Conservation (phyloP, 2,888 invertebrate genomes). For the Scotopteryx bipunctaria region DNA sequence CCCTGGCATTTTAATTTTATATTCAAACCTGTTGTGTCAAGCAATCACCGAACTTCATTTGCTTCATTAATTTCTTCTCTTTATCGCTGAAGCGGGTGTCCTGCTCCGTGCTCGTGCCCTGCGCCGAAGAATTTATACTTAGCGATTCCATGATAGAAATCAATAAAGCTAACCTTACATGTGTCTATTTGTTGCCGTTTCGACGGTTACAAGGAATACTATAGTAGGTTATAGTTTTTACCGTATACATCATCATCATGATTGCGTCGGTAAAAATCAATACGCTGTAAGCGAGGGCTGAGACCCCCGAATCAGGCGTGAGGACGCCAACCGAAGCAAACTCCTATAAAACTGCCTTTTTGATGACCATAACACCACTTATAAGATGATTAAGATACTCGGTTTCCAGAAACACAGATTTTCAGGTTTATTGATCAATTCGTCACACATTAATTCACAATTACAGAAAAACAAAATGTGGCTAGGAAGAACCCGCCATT, state of each 20-base stretch:
- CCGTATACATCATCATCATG: conserved; percentile 78
- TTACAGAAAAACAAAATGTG: conserved; percentile 45
- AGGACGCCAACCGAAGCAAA: conserved; percentile 46
- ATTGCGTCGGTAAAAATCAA: conserved; percentile 52
- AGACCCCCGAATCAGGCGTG: conserved; percentile 48
- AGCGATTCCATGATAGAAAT: not conserved
- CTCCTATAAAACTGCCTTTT: not conserved
- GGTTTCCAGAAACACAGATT: conserved; percentile 3
- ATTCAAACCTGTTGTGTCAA: conserved; percentile 93
- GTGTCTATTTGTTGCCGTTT: not conserved
- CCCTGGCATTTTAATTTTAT: not conserved
- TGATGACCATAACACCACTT: not conserved
- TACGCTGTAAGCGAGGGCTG: conserved; percentile 47
- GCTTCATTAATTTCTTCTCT: conserved; percentile 99
- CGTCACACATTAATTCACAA: not conserved
- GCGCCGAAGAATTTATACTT: conserved; percentile 16
- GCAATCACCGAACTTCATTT: conserved; percentile 98
- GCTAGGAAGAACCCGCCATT: conserved; percentile 50
- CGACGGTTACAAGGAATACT: not conserved
- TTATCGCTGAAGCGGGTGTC: conserved; percentile 99
- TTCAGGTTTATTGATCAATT: not conserved
- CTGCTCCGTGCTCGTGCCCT: conserved; percentile 99
- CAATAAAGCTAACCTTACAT: not conserved
- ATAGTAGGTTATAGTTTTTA: conserved; percentile 46
- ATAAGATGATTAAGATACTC: not conserved